Base-by-base conservation (phyloP, 2,113 vertebrate species). In the Myotis yumanensis region DNA sequence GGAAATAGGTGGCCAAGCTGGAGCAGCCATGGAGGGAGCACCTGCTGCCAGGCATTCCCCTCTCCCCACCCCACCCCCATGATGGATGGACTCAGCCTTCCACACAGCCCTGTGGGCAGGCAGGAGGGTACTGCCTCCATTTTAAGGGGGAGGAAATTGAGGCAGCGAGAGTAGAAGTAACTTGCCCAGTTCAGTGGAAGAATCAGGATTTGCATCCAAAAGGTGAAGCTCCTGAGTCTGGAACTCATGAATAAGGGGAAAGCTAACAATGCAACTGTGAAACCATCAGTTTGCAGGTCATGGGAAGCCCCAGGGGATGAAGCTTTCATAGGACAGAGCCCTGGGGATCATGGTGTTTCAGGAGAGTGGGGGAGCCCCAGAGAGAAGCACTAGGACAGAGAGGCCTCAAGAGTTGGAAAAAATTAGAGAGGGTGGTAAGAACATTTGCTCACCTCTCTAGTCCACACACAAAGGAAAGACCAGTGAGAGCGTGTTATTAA, bases 181-280 rank as follows among this genome's bases (percentile, higher is more conserved):
- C 28, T 54, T 18, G 5, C 23, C 17, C n/a, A 68, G 68, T 43
- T 28, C 37, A 85, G 6, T 23, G 23, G 43, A 59, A 92, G 17
- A 71, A 32, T 57, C 35, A 69, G 48, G 43, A 68, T 25, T 93
- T 66, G 28, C 35, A 54, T 76, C 12, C 94, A 66, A 43, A 86
- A 18, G 11, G 40, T 35, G 2, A 46, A 66, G 40, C 54, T 68
- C 66, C n/a, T 40, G 73, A 66, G 23, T 57, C 35, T 73, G 28
- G 16, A 93, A 57, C 64, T 94, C 48, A 75, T 23, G n/a, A 62
- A 59, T 22, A 52, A 73, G 52, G 30, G 30, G 68, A 62, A 52
- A 86, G 46, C 51, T 77, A 30, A 89, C 86, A 35, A 79, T 59
- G 43, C 40, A 80, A 25, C 48, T 54, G 90, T 77, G 81, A 80